phyloP scores from a whole-genome alignment of 2,113 vertebrate genomes.

The Clinocottus analis region DNA sequence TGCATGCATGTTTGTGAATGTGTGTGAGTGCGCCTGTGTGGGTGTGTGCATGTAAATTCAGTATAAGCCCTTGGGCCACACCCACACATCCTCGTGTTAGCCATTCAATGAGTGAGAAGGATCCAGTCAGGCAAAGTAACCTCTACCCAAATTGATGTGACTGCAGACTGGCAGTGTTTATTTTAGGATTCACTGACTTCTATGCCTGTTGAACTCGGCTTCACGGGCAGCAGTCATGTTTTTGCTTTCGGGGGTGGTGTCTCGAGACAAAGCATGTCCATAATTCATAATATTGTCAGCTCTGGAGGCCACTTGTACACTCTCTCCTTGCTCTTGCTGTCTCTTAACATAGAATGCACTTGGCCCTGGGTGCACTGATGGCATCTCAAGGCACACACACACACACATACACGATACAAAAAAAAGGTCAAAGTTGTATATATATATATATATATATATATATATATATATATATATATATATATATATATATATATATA shows the following conservation, averaged over 20 bases:
- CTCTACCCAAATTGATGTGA: constrained; percentile 66
- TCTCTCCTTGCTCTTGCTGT: constrained; percentile 46
- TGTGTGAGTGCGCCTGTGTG: constrained; percentile 53
- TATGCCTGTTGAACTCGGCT: constrained; percentile 62
- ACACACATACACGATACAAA: constrained; percentile 14
- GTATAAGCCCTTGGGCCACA: constrained; percentile 72
- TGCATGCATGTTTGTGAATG: constrained; percentile 57
- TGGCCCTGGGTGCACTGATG: constrained; percentile 51
- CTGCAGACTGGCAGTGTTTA: constrained; percentile 64
- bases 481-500: constrained; percentile 38
- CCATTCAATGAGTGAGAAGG: constrained; percentile 60
- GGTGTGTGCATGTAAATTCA: constrained; percentile 73
- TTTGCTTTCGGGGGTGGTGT: constrained; percentile 54
- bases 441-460: constrained; percentile 48
- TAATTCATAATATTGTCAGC: constrained; percentile 70
- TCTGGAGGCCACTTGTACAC: constrained; percentile 59
- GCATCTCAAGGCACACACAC: constrained; percentile 49
- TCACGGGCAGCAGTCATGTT: constrained; percentile 60
- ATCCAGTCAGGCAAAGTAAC: constrained; percentile 69
- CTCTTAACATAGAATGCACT: constrained; percentile 55
- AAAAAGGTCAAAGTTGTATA: constrained; percentile 49
- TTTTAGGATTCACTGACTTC: constrained; percentile 63
- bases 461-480: constrained; percentile 42
- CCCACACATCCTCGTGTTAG: constrained; percentile 72
- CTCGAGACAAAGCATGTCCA: constrained; percentile 66